These are phyloP conservation scores for Maccullochella peelii DNA, from an alignment of 2,113 vertebrate species.

Conservation along the genomic window DNA sequence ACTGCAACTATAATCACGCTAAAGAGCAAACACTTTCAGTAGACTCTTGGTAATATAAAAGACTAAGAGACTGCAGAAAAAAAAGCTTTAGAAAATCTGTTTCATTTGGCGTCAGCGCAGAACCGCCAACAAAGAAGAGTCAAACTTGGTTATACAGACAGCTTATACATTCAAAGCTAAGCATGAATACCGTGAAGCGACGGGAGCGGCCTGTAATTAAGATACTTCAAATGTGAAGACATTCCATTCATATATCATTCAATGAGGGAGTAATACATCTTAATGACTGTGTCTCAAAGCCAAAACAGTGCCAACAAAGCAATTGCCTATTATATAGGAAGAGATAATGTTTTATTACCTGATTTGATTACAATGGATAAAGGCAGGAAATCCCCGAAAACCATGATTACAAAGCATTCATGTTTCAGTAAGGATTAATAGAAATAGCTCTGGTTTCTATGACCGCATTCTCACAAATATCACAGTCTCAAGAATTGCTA, in stretches of 20 bases:
- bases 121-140: neutral
- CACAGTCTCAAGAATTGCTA: neutral
- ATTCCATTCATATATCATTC: conserved; percentile 42
- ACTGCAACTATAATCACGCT: conserved; percentile 26
- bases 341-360: conserved; percentile 20
- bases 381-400: conserved; percentile 48
- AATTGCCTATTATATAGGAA: conserved; percentile 32
- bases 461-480: conserved; percentile 40
- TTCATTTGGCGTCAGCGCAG: conserved; percentile 3
- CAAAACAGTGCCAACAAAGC: conserved; percentile 46
- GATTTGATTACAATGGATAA: conserved; percentile 36
- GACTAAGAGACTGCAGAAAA: neutral
- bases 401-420: conserved; percentile 29
- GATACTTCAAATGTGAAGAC: conserved; percentile 32
- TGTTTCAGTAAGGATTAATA: conserved; percentile 36
- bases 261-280: conserved; percentile 18
- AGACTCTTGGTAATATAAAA: conserved; percentile 11
- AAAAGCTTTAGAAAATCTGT: conserved; percentile 8
- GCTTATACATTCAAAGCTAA: conserved; percentile 8
- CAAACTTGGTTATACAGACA: neutral
- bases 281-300: conserved; percentile 30
- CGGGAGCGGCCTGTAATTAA: conserved; percentile 41
- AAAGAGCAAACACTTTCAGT: neutral
- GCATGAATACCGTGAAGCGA: conserved; percentile 1
- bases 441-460: neutral